Evolutionary conservation across 2,113 vertebrate species (phyloP).

Genomic region (Dermatemys mawii): DNA sequence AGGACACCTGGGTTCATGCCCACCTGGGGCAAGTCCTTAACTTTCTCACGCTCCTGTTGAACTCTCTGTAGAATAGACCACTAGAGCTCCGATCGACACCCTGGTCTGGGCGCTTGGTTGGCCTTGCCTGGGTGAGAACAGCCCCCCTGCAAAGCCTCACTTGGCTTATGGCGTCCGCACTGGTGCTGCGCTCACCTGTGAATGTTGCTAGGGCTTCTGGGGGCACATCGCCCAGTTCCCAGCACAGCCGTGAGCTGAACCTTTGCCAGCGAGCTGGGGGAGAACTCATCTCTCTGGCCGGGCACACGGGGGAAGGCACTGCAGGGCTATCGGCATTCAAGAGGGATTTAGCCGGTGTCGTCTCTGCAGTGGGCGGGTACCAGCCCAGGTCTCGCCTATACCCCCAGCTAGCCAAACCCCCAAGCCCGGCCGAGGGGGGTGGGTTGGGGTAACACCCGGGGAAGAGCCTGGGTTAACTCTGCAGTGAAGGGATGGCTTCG

Average conservation of each 20-base stretch:
- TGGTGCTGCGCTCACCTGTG: neutral
- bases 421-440: no score
- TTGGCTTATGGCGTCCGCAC: neutral
- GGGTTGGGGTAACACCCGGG: no score
- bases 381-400: no score
- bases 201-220: neutral
- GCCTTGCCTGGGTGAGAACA: neutral
- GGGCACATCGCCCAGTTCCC: neutral
- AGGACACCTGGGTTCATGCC: neutral
- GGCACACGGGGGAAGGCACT: neutral
- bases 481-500: neutral
- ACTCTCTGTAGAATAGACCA: neutral
- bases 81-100: neutral
- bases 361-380: neutral
- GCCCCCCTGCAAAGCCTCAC: neutral
- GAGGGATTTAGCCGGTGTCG: neutral
- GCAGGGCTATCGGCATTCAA: neutral
- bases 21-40: neutral
- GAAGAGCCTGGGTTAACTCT: no score
- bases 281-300: neutral
- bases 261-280: neutral
- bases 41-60: neutral
- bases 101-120: neutral
- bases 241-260: neutral
- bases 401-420: no score